These are phyloP conservation scores for Bufo gargarizans DNA, from an alignment of 2,113 vertebrate species.

Conservation along the genomic window DNA sequence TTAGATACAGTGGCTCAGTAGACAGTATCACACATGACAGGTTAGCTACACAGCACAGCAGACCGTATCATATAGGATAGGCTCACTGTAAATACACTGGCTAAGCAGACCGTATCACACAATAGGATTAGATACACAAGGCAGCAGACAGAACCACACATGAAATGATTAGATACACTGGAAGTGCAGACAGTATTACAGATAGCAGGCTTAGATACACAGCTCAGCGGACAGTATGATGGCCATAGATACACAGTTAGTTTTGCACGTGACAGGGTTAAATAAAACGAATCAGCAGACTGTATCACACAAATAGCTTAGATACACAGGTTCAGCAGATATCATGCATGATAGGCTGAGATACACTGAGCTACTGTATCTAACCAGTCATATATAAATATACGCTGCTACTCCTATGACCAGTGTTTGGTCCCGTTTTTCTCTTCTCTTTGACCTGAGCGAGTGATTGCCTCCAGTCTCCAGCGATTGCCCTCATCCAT, in stretches of 20 bases:
- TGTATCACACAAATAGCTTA: neutral
- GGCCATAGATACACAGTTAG: neutral
- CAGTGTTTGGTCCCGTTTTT: too few relatives aligned
- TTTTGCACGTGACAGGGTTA: neutral
- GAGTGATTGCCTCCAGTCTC: neutral
- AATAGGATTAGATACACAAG: neutral
- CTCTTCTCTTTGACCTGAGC: neutral
- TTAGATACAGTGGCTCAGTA: too few relatives aligned
- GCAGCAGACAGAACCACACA: neutral
- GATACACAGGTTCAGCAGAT: neutral
- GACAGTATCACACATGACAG: too few relatives aligned
- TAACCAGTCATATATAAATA: neutral
- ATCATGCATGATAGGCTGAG: neutral
- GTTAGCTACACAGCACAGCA: too few relatives aligned
- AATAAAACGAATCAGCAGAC: neutral
- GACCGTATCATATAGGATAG: too few relatives aligned
- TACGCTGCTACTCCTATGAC: neutral
- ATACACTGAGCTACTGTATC: neutral
- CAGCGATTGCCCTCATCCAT: neutral
- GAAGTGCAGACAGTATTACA: neutral
- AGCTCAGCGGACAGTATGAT: neutral
- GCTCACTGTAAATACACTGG: neutral
- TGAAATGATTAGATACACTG: neutral
- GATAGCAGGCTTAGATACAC: neutral
- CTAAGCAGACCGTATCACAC: neutral